Evolutionary conservation across 2,888 invertebrate species (phyloP).

Genomic region (Stenurella melanura): DNA sequence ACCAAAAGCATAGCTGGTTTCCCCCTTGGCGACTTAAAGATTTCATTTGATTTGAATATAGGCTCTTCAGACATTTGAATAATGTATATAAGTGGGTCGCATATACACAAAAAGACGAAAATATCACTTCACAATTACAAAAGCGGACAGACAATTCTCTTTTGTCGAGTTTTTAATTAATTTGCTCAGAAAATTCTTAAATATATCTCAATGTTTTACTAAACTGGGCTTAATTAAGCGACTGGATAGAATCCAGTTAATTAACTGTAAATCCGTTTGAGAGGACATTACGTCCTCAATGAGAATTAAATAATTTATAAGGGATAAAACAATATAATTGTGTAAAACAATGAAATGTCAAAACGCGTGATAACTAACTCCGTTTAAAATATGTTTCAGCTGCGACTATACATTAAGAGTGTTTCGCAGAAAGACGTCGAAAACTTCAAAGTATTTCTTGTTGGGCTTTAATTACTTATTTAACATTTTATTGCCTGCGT

Average conservation of each 20-base stretch:
- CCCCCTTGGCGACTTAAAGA: too few species aligned
- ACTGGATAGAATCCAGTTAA: slow-evolving; percentile 16
- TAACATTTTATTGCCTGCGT: slow-evolving; percentile 69
- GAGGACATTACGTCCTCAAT: slow-evolving; percentile 2
- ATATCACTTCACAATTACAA: not conserved
- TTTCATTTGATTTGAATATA: too few species aligned
- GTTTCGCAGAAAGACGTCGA: slow-evolving; percentile 59
- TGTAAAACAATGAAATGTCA: slow-evolving; percentile 36
- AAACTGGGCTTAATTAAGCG: slow-evolving; percentile 12
- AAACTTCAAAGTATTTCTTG: slow-evolving; percentile 56
- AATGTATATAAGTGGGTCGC: too few species aligned
- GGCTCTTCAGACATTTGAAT: too few species aligned
- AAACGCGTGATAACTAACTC: slow-evolving; percentile 38
- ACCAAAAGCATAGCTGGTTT: too few species aligned
- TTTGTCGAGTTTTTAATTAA: slow-evolving; percentile 14
- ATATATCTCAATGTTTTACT: slow-evolving; percentile 5
- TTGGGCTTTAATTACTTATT: slow-evolving; percentile 68
- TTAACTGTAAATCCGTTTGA: slow-evolving; percentile 20
- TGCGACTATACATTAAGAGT: slow-evolving; percentile 52
- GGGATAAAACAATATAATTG: slow-evolving; percentile 26
- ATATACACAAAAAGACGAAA: too few species aligned
- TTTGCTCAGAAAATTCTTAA: slow-evolving; percentile 13
- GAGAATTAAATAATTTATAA: slow-evolving; percentile 26
- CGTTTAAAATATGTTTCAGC: slow-evolving; percentile 46
- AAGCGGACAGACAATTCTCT: not conserved